Percentiles rank a stretch among this genome's conserved stretches.
Conservation (phyloP, 2,888 invertebrate genomes). For the Volucella zonaria region DNA sequence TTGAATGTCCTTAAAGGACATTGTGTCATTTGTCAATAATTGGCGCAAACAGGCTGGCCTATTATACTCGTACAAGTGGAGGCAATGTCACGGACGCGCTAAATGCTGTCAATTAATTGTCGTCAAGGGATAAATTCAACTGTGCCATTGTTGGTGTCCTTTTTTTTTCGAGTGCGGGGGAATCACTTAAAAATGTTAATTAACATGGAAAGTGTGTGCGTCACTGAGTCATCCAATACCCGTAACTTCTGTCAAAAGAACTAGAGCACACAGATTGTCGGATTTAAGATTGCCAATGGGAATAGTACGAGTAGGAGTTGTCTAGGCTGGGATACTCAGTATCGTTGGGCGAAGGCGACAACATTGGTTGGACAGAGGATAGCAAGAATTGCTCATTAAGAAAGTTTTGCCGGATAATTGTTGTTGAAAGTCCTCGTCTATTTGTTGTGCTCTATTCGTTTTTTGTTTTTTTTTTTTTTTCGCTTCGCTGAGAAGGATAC, state of each 20-base stretch:
- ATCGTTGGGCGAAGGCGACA: neutral
- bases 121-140: conserved; percentile 56
- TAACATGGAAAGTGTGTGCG: conserved; percentile 39
- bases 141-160: conserved; percentile 16
- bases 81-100: conserved; percentile 7
- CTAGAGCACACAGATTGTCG: conserved; percentile 10
- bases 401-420: conserved; percentile 62
- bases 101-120: conserved; percentile 55
- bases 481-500: neutral
- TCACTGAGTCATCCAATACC: neutral
- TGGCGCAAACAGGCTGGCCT: neutral
- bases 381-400: conserved; percentile 50
- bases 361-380: neutral
- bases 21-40: conserved; percentile 53
- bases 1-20: conserved; percentile 47
- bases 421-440: conserved; percentile 39
- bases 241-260: conserved; percentile 5
- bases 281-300: conserved; percentile 43
- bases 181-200: conserved; percentile 65
- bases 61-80: neutral
- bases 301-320: neutral
- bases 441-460: neutral
- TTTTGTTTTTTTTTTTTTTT: neutral
- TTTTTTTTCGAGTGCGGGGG: neutral
- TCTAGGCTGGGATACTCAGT: neutral